Conservation (phyloP, 2,888 invertebrate species). For the Thymelicus lineola region DNA sequence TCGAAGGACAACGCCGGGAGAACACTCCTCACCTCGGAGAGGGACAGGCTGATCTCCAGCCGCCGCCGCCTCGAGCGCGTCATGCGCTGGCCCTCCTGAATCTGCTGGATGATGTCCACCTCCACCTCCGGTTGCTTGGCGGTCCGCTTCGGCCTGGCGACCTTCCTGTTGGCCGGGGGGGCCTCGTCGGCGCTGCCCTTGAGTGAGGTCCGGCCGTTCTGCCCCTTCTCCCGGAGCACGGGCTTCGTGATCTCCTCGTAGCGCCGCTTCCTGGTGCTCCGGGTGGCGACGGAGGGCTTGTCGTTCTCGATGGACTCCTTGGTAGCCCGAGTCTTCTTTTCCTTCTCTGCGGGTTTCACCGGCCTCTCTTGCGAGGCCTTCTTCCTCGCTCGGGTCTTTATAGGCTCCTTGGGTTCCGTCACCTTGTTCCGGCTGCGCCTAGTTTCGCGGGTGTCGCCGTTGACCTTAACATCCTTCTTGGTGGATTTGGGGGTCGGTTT, state of each 20-base stretch:
- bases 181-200: constrained; percentile 50
- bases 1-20: constrained; percentile 69
- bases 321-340: constrained; percentile 58
- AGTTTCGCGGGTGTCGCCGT: constrained; percentile 50
- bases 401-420: constrained; percentile 3
- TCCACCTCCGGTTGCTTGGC: constrained; percentile 47
- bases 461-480: constrained; percentile 50
- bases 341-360: constrained; percentile 46
- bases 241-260: constrained; percentile 68
- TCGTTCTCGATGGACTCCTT: constrained; percentile 80
- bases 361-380: constrained; percentile 31
- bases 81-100: constrained; percentile 55
- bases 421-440: constrained; percentile 48
- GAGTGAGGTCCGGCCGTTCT: constrained; percentile 63
- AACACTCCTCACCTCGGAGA: constrained; percentile 63
- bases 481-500: constrained; percentile 48
- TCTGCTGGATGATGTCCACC: constrained; percentile 44
- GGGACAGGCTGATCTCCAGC: constrained; percentile 70
- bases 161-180: constrained; percentile 54
- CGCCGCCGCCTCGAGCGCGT: constrained; percentile 69
- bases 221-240: constrained; percentile 75
- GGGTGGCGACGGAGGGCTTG: constrained; percentile 55
- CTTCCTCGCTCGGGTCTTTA: constrained; percentile 24
- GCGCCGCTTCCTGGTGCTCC: constrained; percentile 67
- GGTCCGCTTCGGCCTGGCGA: constrained; percentile 57